These are phyloP conservation scores for Pyrrhura leucotis DNA, from an alignment of 2,797 vertebrate genomes.

Conservation along the genomic window DNA sequence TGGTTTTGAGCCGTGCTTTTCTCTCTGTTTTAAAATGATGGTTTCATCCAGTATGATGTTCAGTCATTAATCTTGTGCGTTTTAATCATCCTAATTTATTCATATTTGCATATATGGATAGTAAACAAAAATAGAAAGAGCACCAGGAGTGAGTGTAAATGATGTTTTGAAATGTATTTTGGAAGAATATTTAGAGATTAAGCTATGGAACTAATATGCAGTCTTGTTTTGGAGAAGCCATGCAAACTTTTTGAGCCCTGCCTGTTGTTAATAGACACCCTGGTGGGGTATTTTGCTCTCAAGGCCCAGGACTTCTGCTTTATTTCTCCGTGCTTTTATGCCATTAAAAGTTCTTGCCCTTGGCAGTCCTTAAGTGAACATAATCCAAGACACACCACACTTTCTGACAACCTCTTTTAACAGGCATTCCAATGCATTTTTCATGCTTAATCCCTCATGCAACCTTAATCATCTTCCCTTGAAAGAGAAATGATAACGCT, in stretches of 20 bases:
- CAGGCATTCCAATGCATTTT: constrained; percentile 43
- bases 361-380: constrained; percentile 20
- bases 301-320: neutral
- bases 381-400: constrained; percentile 48
- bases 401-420: constrained; percentile 50
- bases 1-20: neutral
- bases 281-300: neutral
- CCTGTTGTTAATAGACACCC: neutral
- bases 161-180: neutral
- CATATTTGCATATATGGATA: neutral
- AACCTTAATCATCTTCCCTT: constrained; percentile 25
- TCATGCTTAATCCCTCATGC: constrained; percentile 60
- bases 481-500: neutral
- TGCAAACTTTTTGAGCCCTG: neutral
- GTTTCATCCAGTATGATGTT: neutral
- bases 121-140: neutral
- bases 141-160: neutral
- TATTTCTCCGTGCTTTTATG: constrained; percentile 10
- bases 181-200: neutral
- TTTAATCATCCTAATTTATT: neutral
- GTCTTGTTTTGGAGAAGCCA: neutral
- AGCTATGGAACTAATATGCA: neutral
- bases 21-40: fast-evolving
- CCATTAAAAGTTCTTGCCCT: constrained; percentile 40
- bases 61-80: neutral